Evolutionary conservation across 2,113 vertebrate genomes (phyloP).

Genomic region (Lamprotornis superbus): DNA sequence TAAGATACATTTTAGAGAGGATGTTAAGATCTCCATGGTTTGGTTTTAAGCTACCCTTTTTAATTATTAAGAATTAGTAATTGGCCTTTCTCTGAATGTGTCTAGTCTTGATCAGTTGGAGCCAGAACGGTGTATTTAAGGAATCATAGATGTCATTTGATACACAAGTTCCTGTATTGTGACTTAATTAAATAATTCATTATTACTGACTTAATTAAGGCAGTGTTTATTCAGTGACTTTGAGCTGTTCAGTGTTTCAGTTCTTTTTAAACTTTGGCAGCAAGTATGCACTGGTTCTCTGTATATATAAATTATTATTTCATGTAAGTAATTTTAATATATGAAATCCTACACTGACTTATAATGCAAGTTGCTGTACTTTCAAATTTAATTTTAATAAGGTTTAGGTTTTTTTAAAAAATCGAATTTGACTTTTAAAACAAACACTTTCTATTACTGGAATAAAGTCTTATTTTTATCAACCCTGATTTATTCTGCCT

Average conservation of each 20-base stretch:
- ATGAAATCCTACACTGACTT: conserved; percentile 7
- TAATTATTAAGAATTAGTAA: not conserved
- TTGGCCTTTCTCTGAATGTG: not conserved
- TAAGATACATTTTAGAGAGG: not conserved
- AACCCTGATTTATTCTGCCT: not conserved
- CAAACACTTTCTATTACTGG: not conserved
- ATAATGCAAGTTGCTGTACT: not conserved
- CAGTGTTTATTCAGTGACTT: conserved; percentile 15
- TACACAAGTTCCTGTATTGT: not conserved
- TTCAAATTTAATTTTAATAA: conserved; percentile 6
- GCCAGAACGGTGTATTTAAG: not conserved
- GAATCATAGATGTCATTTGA: not conserved
- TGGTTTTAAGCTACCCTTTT: not conserved
- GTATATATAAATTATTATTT: not conserved
- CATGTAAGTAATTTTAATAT: not conserved
- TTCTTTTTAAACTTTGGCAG: conserved; percentile 27
- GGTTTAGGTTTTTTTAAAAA: not conserved
- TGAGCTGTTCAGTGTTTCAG: not conserved
- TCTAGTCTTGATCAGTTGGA: not conserved
- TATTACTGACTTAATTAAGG: conserved; percentile 27
- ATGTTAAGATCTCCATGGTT: not conserved
- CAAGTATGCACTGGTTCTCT: not conserved
- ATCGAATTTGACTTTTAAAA: not conserved
- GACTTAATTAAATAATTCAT: conserved; percentile 8
- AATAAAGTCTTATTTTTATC: not conserved